Conservation (phyloP, 2,113 vertebrate genomes). For the Andinoacara biseriatus region DNA sequence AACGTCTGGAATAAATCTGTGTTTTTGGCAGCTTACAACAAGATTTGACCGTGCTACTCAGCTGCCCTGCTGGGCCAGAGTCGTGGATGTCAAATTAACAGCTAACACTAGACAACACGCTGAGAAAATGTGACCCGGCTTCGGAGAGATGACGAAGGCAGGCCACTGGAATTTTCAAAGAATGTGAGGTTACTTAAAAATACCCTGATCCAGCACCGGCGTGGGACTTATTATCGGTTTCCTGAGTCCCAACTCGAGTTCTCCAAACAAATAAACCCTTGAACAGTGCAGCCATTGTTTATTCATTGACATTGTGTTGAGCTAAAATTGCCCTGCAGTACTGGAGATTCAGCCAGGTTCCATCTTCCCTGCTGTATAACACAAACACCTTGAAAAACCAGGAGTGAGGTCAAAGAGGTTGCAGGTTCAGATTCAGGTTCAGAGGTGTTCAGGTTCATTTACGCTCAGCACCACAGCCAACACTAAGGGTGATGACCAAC, state of each 20-base stretch:
- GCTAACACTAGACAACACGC: slow-evolving; percentile 21
- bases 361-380: slow-evolving; percentile 11
- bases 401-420: slow-evolving; percentile 9
- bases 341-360: not conserved
- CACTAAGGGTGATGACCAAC: slow-evolving; percentile 36
- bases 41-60: slow-evolving; percentile 29
- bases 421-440: slow-evolving; percentile 19
- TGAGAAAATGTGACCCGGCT: slow-evolving; percentile 41
- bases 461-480: slow-evolving; percentile 46
- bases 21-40: slow-evolving; percentile 38
- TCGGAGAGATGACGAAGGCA: slow-evolving; percentile 10
- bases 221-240: slow-evolving; percentile 38
- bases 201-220: slow-evolving; percentile 27
- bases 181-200: slow-evolving; percentile 40
- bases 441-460: slow-evolving; percentile 32
- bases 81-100: slow-evolving; percentile 29
- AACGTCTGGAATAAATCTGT: slow-evolving; percentile 34
- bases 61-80: not conserved
- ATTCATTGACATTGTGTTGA: slow-evolving; percentile 19
- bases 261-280: slow-evolving; percentile 30
- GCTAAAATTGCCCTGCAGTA: slow-evolving; percentile 28
- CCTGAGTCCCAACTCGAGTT: slow-evolving; percentile 29
- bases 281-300: slow-evolving; percentile 57
- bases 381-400: slow-evolving; percentile 26
- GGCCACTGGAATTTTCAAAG: slow-evolving; percentile 29